These are phyloP conservation scores for Apodemus agrarius DNA, from an alignment of 2,797 vertebrate species.

Conservation along the genomic window DNA sequence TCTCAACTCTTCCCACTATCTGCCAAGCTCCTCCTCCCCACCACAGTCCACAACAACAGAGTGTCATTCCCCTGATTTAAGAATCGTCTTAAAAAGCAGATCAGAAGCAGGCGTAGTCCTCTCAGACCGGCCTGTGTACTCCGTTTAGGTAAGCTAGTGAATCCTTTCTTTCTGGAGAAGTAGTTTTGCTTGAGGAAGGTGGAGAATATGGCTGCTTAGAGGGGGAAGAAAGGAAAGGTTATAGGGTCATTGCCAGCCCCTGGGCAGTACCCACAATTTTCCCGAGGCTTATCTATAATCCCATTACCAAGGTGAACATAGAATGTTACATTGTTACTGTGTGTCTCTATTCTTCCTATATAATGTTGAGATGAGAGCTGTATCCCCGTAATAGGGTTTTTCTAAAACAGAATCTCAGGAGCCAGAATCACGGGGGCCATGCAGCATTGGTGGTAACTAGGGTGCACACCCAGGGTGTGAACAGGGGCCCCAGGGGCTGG, in stretches of 20 bases:
- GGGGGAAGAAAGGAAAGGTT: neutral
- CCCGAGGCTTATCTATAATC: neutral
- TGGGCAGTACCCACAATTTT: neutral
- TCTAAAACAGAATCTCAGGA: constrained; percentile 27
- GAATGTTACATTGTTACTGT: neutral
- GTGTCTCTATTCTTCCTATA: neutral
- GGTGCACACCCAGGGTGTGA: neutral
- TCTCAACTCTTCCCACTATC: neutral
- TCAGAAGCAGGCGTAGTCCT: neutral
- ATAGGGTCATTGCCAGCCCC: neutral
- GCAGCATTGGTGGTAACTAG: neutral
- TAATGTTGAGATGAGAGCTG: neutral
- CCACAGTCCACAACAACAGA: neutral
- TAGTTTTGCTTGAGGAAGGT: neutral
- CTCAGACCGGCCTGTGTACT: neutral
- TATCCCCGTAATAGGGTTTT: neutral
- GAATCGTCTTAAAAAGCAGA: neutral
- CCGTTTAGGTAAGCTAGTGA: neutral
- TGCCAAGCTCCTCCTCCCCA: neutral
- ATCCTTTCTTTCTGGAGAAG: neutral
- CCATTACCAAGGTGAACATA: neutral
- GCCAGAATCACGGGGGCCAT: neutral
- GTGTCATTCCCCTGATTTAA: constrained; percentile 1
- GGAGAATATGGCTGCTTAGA: neutral
- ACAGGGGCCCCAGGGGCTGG: neutral